Base-by-base conservation (phyloP, 2,888 invertebrate species). In the Lysandra bellargus region DNA sequence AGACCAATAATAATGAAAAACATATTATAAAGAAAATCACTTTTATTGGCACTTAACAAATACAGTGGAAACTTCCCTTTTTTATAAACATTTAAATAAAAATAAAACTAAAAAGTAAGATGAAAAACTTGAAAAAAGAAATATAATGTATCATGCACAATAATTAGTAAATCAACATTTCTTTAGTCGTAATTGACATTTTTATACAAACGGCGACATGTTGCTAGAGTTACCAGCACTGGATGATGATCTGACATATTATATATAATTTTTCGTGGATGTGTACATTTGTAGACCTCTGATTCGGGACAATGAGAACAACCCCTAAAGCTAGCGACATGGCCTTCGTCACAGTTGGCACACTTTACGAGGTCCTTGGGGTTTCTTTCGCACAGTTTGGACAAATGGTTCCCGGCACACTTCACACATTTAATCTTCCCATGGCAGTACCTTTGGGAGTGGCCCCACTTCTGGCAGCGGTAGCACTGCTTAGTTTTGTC, bases 381-480 rank as follows among this genome's bases (percentile, higher is more conserved):
- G 61, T 84, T 82, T 81, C 85, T 86, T 0, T 82, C 80, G 83
- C 93, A 94, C 79, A 88, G 85, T n/a, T 85, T 87, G 17, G 88
- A 86, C 0, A 84, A 81, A 84, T 94, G 93, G 1, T 87, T 83
- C 1, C 87, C 89, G n/a, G 86, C 89, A 85, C 93, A 94, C 82
- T 69, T 69, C 5, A 92, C 90, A 85, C 93, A 93, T 78, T 85
- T 89, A 2, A 88, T 78, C 14, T 81, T 72, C 1, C 89, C 90
- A 17, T 87, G 87, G 79, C 69, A 69, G 17, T 33, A 69, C 30
- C 89, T 86, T 80, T 91, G 90, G 1, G 90, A 85, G 79, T 94
- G 94, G 0, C 92, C 93, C 89, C 91, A 93, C 80, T 86, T 87
- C 81, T 93, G 94, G 81, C 94, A 94, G 33, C 89, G 87, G 80